Evolutionary conservation across 2,113 vertebrate genomes (phyloP), one percentile per base, ranked within the genome.

Genomic region (Petroica traversi): DNA sequence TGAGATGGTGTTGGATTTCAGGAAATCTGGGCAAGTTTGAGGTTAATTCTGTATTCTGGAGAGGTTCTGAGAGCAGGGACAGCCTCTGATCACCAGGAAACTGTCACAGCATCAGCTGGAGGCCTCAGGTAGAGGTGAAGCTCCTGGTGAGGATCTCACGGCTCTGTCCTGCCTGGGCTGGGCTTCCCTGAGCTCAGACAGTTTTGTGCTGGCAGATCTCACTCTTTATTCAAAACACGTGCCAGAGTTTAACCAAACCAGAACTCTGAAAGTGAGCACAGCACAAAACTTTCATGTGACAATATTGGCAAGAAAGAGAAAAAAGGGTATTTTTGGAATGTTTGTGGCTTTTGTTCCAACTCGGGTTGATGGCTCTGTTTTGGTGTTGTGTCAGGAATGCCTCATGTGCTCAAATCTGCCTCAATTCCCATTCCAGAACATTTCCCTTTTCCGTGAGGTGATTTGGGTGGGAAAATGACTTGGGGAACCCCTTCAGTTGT

Each of bases 61-160:
- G 72, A 68, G 77, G 12, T 51, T 75, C 57, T 82, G 91, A 78
- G 11, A 15, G 12, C 75, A 46, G 68, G 91, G 57, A 16, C 31
- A 57, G 67, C 10, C 12, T 10, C 29, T 69, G 64, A 3, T 0
- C 28, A 38, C 40, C 1, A 41, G 74, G 59, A 15, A 79, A 8
- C 19, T 67, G 34, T 31, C 64, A 0, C 20, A 51, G 8, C 49
- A 23, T 1, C 54, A 20, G 0, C 0, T 57, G 78, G 79, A 3
- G 25, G 34, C 33, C 61, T 26, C 68, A 19, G 5, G 33, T 11
- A 8, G 38, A 33, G 52, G 3, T 17, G 31, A 23, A 58, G 55
- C 14, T 46, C 36, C 5, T 17, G 46, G 43, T 36, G 41, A 51
- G 34, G 14, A 46, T 40, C 5, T 19, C 72, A 19, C 58, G 71